Conservation (phyloP, 1,140 invertebrate genomes). For the Laodelphax striatellus region DNA sequence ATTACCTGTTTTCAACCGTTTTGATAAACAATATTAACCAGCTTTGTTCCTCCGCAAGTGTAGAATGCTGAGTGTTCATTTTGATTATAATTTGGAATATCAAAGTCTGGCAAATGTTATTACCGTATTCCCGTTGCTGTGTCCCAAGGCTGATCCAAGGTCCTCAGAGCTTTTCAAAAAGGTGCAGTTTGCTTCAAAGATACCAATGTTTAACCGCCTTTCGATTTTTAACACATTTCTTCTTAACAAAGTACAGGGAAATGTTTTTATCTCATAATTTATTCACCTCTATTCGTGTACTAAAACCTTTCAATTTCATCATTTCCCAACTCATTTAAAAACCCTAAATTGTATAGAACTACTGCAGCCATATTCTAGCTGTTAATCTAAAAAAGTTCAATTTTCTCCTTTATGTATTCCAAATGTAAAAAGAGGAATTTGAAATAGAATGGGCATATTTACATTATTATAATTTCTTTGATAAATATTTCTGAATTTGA, state of each 20-base stretch:
- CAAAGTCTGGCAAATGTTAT: conserved; percentile 4
- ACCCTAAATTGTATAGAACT: no score
- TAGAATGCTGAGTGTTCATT: conserved; percentile 6
- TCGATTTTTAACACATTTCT: not conserved
- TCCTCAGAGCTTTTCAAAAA: conserved; percentile 21
- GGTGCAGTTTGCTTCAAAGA: conserved; percentile 28
- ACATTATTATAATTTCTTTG: no score
- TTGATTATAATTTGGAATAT: conserved; percentile 7
- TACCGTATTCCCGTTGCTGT: conserved; percentile 5
- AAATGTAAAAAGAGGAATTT: no score
- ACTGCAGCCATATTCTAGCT: no score
- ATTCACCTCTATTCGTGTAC: not conserved
- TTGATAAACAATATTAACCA: conserved; percentile 14
- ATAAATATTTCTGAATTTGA: no score
- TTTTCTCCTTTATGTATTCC: no score
- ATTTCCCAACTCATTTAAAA: not conserved
- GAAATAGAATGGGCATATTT: no score
- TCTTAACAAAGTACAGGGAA: not conserved
- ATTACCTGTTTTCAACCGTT: conserved; percentile 10
- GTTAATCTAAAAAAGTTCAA: no score
- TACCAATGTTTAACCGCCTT: conserved; percentile 9
- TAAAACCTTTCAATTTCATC: not conserved
- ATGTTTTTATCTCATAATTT: not conserved
- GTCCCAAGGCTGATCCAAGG: conserved; percentile 3
- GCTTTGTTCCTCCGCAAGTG: conserved; percentile 1